These are phyloP conservation scores for Chionis minor DNA, from an alignment of 2,113 vertebrate genomes.

Conservation along the genomic window DNA sequence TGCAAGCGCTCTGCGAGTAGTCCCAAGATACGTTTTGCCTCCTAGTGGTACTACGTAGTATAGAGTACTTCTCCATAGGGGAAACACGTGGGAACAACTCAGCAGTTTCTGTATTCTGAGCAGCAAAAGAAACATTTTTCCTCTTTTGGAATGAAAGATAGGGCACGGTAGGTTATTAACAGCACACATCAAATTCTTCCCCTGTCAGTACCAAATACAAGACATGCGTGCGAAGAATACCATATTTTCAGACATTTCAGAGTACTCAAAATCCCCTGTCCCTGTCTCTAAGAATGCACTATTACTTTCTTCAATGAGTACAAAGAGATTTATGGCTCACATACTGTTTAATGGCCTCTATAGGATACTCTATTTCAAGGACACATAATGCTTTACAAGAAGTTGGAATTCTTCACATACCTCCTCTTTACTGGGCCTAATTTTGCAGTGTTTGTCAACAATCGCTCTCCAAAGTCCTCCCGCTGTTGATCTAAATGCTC, in stretches of 20 bases:
- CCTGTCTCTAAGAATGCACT: neutral
- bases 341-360: neutral
- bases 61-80: neutral
- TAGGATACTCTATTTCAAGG: neutral
- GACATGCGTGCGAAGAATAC: neutral
- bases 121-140: neutral
- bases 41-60: neutral
- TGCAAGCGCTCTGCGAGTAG: neutral
- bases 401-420: constrained; percentile 17
- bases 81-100: neutral
- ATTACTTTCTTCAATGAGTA: neutral
- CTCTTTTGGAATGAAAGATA: neutral
- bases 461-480: neutral
- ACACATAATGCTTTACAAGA: neutral
- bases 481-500: neutral
- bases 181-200: neutral
- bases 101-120: neutral
- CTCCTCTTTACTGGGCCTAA: neutral
- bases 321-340: constrained; percentile 19
- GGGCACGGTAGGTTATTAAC: neutral
- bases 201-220: neutral
- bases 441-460: constrained; percentile 44
- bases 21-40: neutral
- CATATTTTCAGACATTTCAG: neutral
- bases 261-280: neutral